Conservation (phyloP, 1,140 invertebrate species). For the Papilio glaucus region DNA sequence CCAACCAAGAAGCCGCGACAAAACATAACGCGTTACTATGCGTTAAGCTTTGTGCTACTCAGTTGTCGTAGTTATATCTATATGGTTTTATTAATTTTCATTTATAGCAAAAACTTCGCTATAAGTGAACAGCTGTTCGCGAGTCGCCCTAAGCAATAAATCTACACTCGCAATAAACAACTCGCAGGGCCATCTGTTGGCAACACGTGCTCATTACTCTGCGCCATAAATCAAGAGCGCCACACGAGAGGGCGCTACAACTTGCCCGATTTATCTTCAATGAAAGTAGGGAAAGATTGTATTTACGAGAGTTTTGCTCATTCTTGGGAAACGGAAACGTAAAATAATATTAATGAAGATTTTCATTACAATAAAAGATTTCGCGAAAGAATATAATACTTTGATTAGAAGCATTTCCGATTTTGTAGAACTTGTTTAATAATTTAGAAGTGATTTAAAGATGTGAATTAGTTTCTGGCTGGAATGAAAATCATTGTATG, state of each 20-base stretch:
- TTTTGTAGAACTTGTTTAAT: too few species aligned
- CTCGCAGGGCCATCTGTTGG: constrained; percentile 70
- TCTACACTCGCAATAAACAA: constrained; percentile 71
- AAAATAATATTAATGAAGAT: constrained; percentile 14
- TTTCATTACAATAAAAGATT: constrained; percentile 32
- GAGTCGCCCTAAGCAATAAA: constrained; percentile 58
- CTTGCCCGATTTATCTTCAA: constrained; percentile 65
- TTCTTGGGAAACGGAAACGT: constrained; percentile 32
- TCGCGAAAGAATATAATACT: too few species aligned
- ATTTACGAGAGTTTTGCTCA: constrained; percentile 62
- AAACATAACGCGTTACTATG: too few species aligned
- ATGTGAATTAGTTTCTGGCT: too few species aligned
- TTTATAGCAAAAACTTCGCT: constrained; percentile 25
- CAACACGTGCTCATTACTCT: constrained; percentile 64
- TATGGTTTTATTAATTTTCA: constrained; percentile 5
- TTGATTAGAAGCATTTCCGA: too few species aligned
- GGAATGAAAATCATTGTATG: too few species aligned
- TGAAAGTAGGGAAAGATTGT: constrained; percentile 61
- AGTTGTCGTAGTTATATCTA: not conserved
- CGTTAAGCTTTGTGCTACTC: not conserved
- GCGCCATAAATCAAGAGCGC: constrained; percentile 65
- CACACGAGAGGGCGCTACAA: constrained; percentile 72
- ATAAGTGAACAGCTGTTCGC: constrained; percentile 25
- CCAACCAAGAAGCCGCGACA: not conserved
- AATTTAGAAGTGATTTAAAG: too few species aligned